Conservation (phyloP, 2,888 invertebrate genomes). For the Nudaria mundana region DNA sequence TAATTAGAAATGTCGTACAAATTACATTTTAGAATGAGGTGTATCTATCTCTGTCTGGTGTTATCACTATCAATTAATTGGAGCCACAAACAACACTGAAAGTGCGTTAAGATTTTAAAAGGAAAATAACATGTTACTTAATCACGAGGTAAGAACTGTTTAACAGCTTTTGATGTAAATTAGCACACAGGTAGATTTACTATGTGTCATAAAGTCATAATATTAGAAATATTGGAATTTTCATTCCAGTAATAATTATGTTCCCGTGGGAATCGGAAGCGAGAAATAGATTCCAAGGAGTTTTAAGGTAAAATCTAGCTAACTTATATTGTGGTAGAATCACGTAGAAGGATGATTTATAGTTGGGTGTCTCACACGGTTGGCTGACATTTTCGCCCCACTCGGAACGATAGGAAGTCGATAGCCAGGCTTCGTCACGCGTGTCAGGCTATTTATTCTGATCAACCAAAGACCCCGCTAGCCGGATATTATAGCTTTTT, state of each 20-base stretch:
- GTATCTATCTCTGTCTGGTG: slow-evolving; percentile 18
- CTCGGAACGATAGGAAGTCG: slow-evolving; percentile 65
- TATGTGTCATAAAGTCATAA: no score
- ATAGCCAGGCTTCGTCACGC: slow-evolving; percentile 64
- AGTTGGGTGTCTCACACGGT: slow-evolving; percentile 37
- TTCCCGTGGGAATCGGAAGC: no score
- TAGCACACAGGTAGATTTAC: no score
- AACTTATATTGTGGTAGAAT: slow-evolving; percentile 5
- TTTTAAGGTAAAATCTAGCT: no score
- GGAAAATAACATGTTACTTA: no score
- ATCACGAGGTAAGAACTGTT: no score
- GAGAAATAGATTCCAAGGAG: no score
- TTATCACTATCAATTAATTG: slow-evolving; percentile 28
- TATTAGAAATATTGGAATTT: no score
- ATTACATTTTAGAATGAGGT: slow-evolving; percentile 14
- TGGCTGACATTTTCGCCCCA: slow-evolving; percentile 27
- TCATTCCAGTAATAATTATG: no score
- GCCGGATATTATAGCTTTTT: slow-evolving; percentile 68
- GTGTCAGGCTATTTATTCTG: slow-evolving; percentile 55
- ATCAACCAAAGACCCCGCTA: slow-evolving; percentile 55
- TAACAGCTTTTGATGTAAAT: no score
- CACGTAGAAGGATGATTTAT: slow-evolving; percentile 19
- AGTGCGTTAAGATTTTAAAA: no score
- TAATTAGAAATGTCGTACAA: slow-evolving; percentile 21
- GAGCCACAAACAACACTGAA: slow-evolving; percentile 2